phyloP scores from a whole-genome alignment of 1,140 invertebrate species.

The Amyelois transitella region DNA sequence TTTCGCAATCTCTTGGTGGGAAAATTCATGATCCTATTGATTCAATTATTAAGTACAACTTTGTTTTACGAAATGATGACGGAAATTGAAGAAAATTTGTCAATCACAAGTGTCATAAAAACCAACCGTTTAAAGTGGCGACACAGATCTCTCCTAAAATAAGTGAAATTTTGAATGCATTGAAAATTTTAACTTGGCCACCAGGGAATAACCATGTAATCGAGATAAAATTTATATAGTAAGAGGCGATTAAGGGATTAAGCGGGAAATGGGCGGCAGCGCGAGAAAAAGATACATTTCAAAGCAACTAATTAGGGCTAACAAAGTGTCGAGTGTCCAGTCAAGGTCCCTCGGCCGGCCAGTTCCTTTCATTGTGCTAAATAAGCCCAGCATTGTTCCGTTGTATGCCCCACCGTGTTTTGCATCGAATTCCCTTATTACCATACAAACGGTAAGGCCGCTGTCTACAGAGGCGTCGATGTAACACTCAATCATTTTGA shows the following conservation, averaged over 20 bases:
- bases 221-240: too few species aligned
- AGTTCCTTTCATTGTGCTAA: constrained; percentile 33
- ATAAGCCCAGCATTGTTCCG: constrained; percentile 28
- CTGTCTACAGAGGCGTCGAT: background rate
- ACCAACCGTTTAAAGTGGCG: too few species aligned
- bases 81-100: too few species aligned
- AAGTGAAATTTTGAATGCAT: too few species aligned
- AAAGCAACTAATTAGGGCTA: background rate
- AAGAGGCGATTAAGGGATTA: too few species aligned
- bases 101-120: too few species aligned
- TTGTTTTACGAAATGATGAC: too few species aligned
- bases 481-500: background rate
- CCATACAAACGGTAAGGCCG: constrained; percentile 26
- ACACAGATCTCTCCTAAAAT: too few species aligned
- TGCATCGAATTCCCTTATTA: constrained; percentile 23
- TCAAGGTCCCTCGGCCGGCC: constrained; percentile 14
- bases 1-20: constrained; percentile 51
- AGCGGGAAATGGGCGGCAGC: too few species aligned
- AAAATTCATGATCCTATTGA: constrained; percentile 48
- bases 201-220: too few species aligned
- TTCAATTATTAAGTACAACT: constrained; percentile 12
- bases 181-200: too few species aligned
- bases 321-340: background rate
- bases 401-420: constrained; percentile 26
- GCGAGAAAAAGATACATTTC: background rate